Conservation (phyloP, 2,888 invertebrate genomes). For the Tolmerus cingulatus region DNA sequence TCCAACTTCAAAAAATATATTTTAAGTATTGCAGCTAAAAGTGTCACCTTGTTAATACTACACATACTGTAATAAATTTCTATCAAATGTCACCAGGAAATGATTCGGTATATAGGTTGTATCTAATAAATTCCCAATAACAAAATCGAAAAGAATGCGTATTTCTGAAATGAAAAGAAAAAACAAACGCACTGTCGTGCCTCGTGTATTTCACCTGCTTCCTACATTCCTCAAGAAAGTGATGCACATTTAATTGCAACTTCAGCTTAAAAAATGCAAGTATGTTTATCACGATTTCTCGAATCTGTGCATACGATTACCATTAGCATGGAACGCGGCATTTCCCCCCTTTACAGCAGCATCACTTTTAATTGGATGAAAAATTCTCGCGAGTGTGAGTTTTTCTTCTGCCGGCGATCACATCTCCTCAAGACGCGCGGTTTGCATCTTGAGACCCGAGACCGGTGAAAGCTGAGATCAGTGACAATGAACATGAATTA, state of each 20-base stretch:
- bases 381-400: not conserved
- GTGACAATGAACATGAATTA: constrained; percentile 34
- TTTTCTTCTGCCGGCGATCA: not conserved
- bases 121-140: not conserved
- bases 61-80: no score
- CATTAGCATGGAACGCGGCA: not conserved
- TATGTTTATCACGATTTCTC: not conserved
- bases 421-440: not conserved
- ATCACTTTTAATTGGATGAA: not conserved
- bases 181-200: not conserved
- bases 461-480: constrained; percentile 30
- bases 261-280: not conserved
- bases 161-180: not conserved
- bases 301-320: not conserved
- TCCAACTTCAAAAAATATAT: no score
- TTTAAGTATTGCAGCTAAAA: no score
- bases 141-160: not conserved
- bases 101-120: not conserved
- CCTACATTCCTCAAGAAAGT: not conserved
- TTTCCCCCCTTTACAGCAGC: not conserved
- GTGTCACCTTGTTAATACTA: no score
- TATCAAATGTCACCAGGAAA: no score
- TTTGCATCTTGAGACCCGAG: not conserved
- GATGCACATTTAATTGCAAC: not conserved
- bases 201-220: not conserved